phyloP scores from a whole-genome alignment of 1,140 invertebrate species.

The Chymomyza costata region DNA sequence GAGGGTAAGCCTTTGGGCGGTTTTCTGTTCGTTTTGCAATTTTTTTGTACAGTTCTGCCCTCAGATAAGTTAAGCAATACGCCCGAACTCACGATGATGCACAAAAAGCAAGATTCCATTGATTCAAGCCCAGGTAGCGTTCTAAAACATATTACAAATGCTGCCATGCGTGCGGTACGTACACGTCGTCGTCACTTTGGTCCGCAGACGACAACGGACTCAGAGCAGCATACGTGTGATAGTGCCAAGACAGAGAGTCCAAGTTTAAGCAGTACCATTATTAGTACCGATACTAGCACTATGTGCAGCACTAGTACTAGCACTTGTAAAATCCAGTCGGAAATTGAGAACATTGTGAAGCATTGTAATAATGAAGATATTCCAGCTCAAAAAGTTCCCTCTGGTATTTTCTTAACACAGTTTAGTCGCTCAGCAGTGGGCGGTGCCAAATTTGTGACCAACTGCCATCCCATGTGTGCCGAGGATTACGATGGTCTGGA shows the following conservation, averaged over 20 bases:
- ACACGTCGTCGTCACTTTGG: constrained; percentile 35
- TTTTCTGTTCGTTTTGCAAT: too few species aligned
- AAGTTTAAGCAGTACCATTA: too few species aligned
- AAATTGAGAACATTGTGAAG: too few species aligned
- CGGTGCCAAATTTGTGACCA: constrained; percentile 80
- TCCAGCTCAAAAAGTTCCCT: constrained; percentile 40
- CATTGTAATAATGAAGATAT: constrained; percentile 32
- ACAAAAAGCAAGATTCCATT: not conserved
- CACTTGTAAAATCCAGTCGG: too few species aligned
- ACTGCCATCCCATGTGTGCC: constrained; percentile 73
- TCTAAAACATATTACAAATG: too few species aligned
- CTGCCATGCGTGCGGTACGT: constrained; percentile 14
- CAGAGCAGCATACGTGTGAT: not conserved
- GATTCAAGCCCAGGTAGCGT: not conserved
- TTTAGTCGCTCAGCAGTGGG: constrained; percentile 89
- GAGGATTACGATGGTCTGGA: constrained; percentile 81
- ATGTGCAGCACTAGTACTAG: too few species aligned
- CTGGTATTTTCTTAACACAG: constrained; percentile 77
- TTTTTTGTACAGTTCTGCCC: not conserved
- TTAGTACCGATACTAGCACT: not conserved
- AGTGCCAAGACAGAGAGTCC: not conserved
- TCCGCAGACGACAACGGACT: too few species aligned
- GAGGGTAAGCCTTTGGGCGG: too few species aligned
- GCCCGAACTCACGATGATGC: not conserved
- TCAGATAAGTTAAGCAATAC: too few species aligned